Evolutionary conservation across 2,888 invertebrate species (phyloP).

Genomic region (Orthosia gracilis): DNA sequence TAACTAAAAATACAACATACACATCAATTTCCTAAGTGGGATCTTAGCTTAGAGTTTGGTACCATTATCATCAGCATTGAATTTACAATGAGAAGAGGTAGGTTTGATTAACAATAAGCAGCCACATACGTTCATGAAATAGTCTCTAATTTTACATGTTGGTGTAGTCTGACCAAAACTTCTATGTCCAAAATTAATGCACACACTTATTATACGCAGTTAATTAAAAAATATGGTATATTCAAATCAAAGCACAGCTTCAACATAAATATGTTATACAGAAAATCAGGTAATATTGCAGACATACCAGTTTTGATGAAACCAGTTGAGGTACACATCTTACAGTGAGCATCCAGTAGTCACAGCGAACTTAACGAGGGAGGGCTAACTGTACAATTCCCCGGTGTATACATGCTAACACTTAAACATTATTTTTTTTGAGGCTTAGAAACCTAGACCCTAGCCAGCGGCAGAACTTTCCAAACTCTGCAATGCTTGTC

Average conservation of each 20-base stretch:
- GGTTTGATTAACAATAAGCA: constrained; percentile 88
- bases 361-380: constrained; percentile 91
- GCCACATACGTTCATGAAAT: constrained; percentile 82
- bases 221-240: constrained; percentile 79
- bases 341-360: constrained; percentile 88
- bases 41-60: constrained; percentile 88
- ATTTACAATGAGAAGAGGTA: constrained; percentile 90
- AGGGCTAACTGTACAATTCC: constrained; percentile 91
- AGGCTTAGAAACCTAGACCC: constrained; percentile 89
- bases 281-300: constrained; percentile 76
- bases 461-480: constrained; percentile 89
- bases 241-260: constrained; percentile 86
- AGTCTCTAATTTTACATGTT: constrained; percentile 90
- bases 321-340: constrained; percentile 85
- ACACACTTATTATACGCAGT: constrained; percentile 76
- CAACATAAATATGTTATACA: constrained; percentile 73
- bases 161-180: constrained; percentile 87
- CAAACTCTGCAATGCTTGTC: constrained; percentile 86
- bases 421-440: constrained; percentile 90
- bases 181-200: constrained; percentile 80
- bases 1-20: constrained; percentile 91
- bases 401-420: constrained; percentile 90
- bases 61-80: constrained; percentile 89
- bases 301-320: constrained; percentile 88
- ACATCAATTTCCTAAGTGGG: constrained; percentile 87